Evolutionary conservation across 2,113 vertebrate species (phyloP), one percentile per base, ranked within the genome.

Genomic region (Motacilla tschutschensis): DNA sequence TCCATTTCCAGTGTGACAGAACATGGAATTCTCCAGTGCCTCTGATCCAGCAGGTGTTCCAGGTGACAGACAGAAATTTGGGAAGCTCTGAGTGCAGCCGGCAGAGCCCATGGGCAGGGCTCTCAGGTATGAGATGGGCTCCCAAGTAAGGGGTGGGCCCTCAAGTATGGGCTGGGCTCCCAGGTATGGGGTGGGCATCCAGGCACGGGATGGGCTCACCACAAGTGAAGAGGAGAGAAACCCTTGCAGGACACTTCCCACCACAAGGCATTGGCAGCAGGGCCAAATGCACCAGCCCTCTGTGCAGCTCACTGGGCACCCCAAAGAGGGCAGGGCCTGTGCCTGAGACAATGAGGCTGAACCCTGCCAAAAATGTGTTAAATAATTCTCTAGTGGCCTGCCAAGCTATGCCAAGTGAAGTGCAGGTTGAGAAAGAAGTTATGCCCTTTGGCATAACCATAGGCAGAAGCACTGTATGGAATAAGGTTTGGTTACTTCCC

Each of bases 241-340:
- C 8, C 31, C 46, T 65, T 21, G 1, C n/a, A 25, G 41, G 38
- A 25, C 25, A 6, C 2, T 5, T 20, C 4, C 2, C 4, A 5
- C 6, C 35, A 10, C 0, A 0, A 21, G 21, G 11, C 54, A 9
- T 9, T 0, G 0, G 36, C 46, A n/a, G 25, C 3, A 38, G 53
- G n/a, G 58, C n/a, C 66, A 35, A 21, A 25, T 0, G 7, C 3
- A 7, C 6, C 50, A 47, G 26, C 29, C 13, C 20, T 55, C 18
- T 28, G 12, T 35, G 48, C 25, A 20, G 36, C 28, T 36, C 53
- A 5, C n/a, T 17, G 67, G 17, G 8, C 13, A 8, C 21, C 6
- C 16, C n/a, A 14, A 35, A 14, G 43, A 16, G 67, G n/a, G 19
- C 15, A 48, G 12, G 6, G 22, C 6, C 28, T 21, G 22, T 57